Percentiles rank a stretch among this genome's conserved stretches.
Evolutionary conservation across 2,888 invertebrate genomes (phyloP).

Genomic region (Xestia rhomboidea): DNA sequence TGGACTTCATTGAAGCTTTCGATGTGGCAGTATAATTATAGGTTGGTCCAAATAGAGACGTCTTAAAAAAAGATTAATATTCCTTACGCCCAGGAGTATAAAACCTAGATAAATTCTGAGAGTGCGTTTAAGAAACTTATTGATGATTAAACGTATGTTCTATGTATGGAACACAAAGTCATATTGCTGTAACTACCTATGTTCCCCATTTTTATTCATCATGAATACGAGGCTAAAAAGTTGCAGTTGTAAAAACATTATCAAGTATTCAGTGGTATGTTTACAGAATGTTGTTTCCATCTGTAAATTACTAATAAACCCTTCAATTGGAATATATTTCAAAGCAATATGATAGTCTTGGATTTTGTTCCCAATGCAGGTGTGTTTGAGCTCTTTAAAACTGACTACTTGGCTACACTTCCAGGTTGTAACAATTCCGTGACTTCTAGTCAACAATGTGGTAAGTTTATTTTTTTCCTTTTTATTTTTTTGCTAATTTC

Average conservation of each 20-base stretch:
- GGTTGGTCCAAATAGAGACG: too few species aligned
- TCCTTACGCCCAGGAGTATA: too few species aligned
- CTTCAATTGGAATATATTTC: neutral
- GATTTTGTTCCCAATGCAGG: constrained; percentile 84
- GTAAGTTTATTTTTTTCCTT: constrained; percentile 72
- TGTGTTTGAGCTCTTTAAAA: constrained; percentile 75
- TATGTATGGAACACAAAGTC: neutral
- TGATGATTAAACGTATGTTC: too few species aligned
- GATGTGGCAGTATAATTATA: too few species aligned
- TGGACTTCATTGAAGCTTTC: too few species aligned
- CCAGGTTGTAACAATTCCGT: constrained; percentile 67
- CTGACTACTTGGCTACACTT: constrained; percentile 80
- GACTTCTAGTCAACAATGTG: constrained; percentile 39
- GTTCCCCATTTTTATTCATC: neutral
- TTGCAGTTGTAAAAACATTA: constrained; percentile 1
- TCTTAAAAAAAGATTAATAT: too few species aligned
- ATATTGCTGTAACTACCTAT: neutral
- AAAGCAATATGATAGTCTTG: constrained; percentile 75
- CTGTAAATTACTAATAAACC: constrained; percentile 16
- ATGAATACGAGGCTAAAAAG: neutral
- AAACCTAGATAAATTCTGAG: too few species aligned
- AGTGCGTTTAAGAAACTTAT: too few species aligned
- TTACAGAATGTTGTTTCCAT: constrained; percentile 19
- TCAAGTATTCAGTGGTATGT: neutral
- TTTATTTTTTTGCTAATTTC: neutral